These are phyloP conservation scores for Danio choprae DNA, from an alignment of 2,797 vertebrate genomes.

Conservation along the genomic window DNA sequence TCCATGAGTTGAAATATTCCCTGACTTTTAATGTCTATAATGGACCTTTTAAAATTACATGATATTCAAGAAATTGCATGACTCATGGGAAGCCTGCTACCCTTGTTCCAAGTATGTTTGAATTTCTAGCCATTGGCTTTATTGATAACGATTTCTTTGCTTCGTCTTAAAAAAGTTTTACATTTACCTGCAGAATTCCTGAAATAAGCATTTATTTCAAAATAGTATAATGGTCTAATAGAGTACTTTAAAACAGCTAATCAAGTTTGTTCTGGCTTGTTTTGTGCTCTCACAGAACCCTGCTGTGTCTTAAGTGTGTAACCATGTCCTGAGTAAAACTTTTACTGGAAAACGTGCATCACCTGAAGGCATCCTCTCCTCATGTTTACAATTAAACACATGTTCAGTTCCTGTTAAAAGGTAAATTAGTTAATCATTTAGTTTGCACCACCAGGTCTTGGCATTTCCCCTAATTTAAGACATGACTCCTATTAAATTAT, in stretches of 20 bases:
- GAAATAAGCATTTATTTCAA: not conserved
- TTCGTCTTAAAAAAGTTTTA: too few relatives aligned
- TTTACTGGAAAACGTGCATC: slow-evolving; percentile 54
- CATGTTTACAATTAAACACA: slow-evolving; percentile 49
- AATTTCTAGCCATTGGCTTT: too few relatives aligned
- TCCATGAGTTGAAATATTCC: too few relatives aligned
- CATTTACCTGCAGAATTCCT: too few relatives aligned
- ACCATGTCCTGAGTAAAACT: slow-evolving; percentile 35
- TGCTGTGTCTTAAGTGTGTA: slow-evolving; percentile 45
- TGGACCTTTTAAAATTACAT: too few relatives aligned
- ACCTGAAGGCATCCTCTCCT: slow-evolving; percentile 28
- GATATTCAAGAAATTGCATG: too few relatives aligned
- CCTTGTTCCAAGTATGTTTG: too few relatives aligned
- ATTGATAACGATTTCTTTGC: too few relatives aligned
- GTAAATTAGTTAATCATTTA: not conserved
- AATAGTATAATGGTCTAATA: not conserved
- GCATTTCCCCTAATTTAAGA: not conserved
- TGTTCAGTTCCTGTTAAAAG: not conserved
- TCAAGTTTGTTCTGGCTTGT: slow-evolving; percentile 63
- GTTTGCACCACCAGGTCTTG: not conserved
- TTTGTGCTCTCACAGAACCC: slow-evolving; percentile 58
- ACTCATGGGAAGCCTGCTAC: too few relatives aligned
- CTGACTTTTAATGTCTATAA: too few relatives aligned
- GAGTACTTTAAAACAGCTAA: slow-evolving; percentile 38
- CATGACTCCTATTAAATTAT: not conserved